Conservation (phyloP, 2,113 vertebrate species). For the Pterocles gutturalis region DNA sequence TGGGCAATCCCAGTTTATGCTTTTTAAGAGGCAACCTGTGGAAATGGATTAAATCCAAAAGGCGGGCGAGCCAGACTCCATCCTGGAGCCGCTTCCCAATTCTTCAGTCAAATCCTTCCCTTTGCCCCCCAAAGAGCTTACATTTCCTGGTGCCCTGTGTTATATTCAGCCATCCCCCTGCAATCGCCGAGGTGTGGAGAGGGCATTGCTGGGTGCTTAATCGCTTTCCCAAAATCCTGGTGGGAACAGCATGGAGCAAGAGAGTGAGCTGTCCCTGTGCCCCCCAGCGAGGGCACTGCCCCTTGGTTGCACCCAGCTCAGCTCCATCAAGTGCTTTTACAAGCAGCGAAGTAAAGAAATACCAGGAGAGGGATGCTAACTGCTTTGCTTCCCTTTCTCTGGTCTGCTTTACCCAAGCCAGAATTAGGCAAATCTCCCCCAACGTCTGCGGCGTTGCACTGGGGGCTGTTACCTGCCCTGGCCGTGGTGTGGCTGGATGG, state of each 20-base stretch:
- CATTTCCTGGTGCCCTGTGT: not conserved
- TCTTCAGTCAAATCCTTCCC: not conserved
- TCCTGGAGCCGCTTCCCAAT: not conserved
- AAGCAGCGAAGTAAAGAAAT: not conserved
- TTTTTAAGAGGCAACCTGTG: not conserved
- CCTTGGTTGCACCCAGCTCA: not conserved
- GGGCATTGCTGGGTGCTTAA: not conserved
- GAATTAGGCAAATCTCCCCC: not conserved
- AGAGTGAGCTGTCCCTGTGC: fast-evolving
- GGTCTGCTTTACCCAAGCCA: not conserved
- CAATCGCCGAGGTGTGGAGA: fast-evolving
- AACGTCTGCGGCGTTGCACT: fast-evolving
- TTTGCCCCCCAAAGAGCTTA: not conserved
- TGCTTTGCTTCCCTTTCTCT: not conserved
- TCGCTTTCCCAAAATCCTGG: not conserved
- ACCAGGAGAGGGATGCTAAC: not conserved
- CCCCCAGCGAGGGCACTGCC: not conserved
- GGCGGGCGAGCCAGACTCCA: not conserved
- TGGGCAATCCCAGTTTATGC: not conserved
- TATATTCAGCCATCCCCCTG: not conserved
- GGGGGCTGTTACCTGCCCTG: not conserved
- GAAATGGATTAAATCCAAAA: not conserved
- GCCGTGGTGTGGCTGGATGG: fast-evolving
- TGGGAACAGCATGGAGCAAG: not conserved
- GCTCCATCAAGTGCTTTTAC: not conserved